Evolutionary conservation across 2,113 vertebrate species (phyloP).

Genomic region (Balaenoptera acutorostrata): DNA sequence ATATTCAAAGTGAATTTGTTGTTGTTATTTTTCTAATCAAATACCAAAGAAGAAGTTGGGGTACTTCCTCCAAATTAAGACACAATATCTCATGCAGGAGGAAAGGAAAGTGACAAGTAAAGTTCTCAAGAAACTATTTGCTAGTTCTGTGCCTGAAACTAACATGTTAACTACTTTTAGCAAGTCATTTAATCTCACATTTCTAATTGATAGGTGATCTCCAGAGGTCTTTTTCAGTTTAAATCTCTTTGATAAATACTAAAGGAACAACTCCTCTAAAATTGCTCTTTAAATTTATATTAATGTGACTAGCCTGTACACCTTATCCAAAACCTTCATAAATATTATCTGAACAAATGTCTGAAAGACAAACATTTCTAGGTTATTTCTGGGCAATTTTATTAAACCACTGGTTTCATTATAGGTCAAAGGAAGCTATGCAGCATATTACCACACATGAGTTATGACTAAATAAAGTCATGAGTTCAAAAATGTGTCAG

Average conservation of each 20-base stretch:
- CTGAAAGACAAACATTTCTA: background rate
- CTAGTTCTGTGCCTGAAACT: background rate
- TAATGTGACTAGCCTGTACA: background rate
- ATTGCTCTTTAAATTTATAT: background rate
- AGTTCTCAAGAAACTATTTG: background rate
- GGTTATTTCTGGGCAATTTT: background rate
- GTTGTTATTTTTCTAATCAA: background rate
- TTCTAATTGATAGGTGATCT: background rate
- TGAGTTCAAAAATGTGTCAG: background rate
- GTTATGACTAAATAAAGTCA: background rate
- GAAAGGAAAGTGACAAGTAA: background rate
- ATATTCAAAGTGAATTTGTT: background rate
- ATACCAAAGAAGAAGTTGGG: background rate
- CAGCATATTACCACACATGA: background rate
- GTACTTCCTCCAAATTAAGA: background rate
- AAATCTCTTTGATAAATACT: background rate
- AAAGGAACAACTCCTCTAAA: background rate
- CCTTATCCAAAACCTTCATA: background rate
- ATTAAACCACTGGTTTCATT: background rate
- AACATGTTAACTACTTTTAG: background rate
- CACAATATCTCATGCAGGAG: background rate
- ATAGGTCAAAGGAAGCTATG: background rate
- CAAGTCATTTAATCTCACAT: background rate
- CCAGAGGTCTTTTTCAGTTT: background rate
- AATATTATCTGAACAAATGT: background rate